Base-by-base conservation (phyloP, 1,140 invertebrate species). In the Drosophila willistoni region DNA sequence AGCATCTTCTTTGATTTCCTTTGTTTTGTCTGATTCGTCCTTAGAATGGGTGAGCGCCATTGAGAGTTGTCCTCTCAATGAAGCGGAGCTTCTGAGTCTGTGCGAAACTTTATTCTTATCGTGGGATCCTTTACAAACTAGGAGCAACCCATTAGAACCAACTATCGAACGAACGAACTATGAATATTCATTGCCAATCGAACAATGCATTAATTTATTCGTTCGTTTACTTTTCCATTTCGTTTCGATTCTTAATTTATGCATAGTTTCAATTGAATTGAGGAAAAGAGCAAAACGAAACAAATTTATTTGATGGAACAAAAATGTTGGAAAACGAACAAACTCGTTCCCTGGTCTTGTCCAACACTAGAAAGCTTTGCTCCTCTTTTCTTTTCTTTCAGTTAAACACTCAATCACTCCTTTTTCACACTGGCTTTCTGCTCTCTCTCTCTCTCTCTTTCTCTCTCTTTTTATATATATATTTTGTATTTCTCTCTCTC, bases 331-430 rank as follows among this genome's bases (percentile, higher is more conserved):
- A 17, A 64, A 54, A 55, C 33, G 57, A 51, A 51, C 29, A 29
- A 29, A 29, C 29, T 29, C 29, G 34, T 36, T 36, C 9, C 34
- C 17, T 51, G 9, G 44, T 9, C 17, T 51, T 51, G 22, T 9
- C 44, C 17, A 22, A 51, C 17, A 51, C 17, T 51, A 12, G 44
- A 51, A 33, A 51, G 56, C 7, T 64, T 47, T 36, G 19, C 13
- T 29, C 56, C 44, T 47, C 47, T 57, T 42, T 54, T 36, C 51
- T 33, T 64, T 41, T 34, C 71, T 79, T 68, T 67, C 63, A 55
- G 73, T 61, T 81, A 71, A 75, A 63, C 72, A 72, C 64, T 71
- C 55, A 67, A 42, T 62, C 47, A 81, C 51, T 64, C 76, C 22
- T 67, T 57, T 74, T 36, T 70, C 68, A 71, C 51, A 62, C 39